Evolutionary conservation across 2,797 vertebrate species (phyloP).

Genomic region (Cheirogaleus major): DNA sequence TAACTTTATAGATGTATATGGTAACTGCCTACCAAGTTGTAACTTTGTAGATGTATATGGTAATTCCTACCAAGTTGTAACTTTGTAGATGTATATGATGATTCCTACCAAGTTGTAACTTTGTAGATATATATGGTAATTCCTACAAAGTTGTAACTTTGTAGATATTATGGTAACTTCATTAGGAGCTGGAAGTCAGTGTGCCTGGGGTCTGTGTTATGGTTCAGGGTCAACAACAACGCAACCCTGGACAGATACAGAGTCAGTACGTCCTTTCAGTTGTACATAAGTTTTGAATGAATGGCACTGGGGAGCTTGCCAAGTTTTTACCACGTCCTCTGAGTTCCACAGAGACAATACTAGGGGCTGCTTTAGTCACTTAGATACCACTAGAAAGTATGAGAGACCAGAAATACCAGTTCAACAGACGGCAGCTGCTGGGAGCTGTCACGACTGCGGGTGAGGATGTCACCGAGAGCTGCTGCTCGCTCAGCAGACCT

Average conservation of each 20-base stretch:
- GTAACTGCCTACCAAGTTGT: too few species aligned
- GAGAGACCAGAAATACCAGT: background rate
- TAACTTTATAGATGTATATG: too few species aligned
- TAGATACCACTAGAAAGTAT: background rate
- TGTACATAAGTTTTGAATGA: background rate
- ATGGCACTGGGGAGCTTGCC: background rate
- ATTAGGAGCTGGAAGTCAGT: background rate
- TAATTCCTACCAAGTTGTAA: too few species aligned
- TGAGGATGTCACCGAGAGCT: background rate
- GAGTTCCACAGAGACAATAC: background rate
- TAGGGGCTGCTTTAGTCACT: background rate
- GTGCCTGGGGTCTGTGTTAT: background rate
- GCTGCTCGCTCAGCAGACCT: background rate
- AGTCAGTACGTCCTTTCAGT: background rate
- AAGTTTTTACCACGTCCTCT: background rate
- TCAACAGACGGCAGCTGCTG: background rate
- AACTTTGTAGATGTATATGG: too few species aligned
- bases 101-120: too few species aligned
- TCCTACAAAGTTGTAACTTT: too few species aligned
- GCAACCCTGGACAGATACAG: background rate
- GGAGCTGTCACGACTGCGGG: background rate
- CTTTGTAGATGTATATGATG: too few species aligned
- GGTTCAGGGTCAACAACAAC: background rate
- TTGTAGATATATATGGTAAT: too few species aligned
- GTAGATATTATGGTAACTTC: background rate